Base-by-base conservation (phyloP, 2,888 invertebrate species). In the Resseliella maxima region DNA sequence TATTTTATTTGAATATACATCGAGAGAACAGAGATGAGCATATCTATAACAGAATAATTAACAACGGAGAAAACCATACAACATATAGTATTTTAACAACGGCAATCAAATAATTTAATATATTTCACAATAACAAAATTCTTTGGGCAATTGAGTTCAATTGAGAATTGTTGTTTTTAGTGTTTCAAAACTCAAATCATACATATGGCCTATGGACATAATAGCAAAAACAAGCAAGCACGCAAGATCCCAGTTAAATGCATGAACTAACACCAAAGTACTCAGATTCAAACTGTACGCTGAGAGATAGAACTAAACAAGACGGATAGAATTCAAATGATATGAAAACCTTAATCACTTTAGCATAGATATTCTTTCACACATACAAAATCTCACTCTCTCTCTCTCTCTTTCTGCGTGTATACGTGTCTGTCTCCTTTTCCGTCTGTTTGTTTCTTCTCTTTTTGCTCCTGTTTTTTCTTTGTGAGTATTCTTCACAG, bases 91-190 rank as follows among this genome's bases (percentile, higher is more conserved):
- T 41, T 12, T 50, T 8, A 50, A 59, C 59, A 24, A 59, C 59
- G 6, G 3, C 3, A 15, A 59, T 0, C n/a, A 59, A 59, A 59
- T 59, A 2, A 59, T 59, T 59, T 2, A 24, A 59, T 24, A 24
- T 3, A 59, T 59, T 59, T 59, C 3, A 24, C n/a, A 59, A 59
- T 59, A 59, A 72, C n/a, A 18, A 15, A 31, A 72, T 72, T 59
- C 59, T 72, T 31, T 35, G 31, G 31, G 72, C 72, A 72, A 72
- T 72, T 72, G 15, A 72, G 31, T 72, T 31, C 72, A 72, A 72
- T 72, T 72, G 72, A 72, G 72, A 72, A 21, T 15, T 8, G 3
- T 12, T 50, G 15, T 72, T 72, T 72, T 35, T 27, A 31, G 2
- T 72, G n/a, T 24, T 59, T 59, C n/a, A 72, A 72, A 72, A 72